Conservation (phyloP, 2,797 vertebrate genomes). For the Arrhamphus sclerolepis region DNA sequence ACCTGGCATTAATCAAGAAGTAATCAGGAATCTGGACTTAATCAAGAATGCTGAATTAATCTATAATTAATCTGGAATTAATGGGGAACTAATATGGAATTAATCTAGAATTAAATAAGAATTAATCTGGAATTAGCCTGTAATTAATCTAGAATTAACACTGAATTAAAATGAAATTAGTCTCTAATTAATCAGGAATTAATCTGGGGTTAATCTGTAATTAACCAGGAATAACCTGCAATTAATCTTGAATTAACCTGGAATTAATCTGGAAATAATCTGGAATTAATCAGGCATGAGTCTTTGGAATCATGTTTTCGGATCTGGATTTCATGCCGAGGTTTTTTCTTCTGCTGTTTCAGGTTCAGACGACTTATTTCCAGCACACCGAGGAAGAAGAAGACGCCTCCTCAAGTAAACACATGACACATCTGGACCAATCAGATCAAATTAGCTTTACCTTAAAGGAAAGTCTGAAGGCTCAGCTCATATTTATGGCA, state of each 20-base stretch:
- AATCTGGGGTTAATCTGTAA: too few relatives aligned
- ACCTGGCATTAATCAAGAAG: not conserved
- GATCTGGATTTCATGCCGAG: not conserved
- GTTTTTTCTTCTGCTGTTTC: slow-evolving; percentile 31
- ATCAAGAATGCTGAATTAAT: too few relatives aligned
- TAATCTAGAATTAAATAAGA: not conserved
- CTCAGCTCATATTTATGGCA: too few relatives aligned
- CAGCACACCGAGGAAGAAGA: slow-evolving; percentile 84
- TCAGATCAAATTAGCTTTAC: too few relatives aligned
- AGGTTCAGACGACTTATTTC: slow-evolving; percentile 90
- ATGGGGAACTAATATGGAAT: too few relatives aligned
- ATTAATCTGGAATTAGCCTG: too few relatives aligned
- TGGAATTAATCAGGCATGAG: not conserved
- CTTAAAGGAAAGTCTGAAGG: too few relatives aligned
- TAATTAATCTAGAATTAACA: not conserved
- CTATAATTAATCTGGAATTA: not conserved
- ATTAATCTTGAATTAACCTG: too few relatives aligned
- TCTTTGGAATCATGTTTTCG: too few relatives aligned
- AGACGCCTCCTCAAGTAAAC: slow-evolving; percentile 79
- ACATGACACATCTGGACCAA: not conserved
- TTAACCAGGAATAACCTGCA: not conserved
- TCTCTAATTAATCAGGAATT: not conserved
- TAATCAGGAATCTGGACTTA: too few relatives aligned
- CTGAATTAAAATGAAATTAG: too few relatives aligned
- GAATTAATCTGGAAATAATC: too few relatives aligned